Evolutionary conservation across 2,113 vertebrate species (phyloP).

Genomic region (Mus musculus): DNA sequence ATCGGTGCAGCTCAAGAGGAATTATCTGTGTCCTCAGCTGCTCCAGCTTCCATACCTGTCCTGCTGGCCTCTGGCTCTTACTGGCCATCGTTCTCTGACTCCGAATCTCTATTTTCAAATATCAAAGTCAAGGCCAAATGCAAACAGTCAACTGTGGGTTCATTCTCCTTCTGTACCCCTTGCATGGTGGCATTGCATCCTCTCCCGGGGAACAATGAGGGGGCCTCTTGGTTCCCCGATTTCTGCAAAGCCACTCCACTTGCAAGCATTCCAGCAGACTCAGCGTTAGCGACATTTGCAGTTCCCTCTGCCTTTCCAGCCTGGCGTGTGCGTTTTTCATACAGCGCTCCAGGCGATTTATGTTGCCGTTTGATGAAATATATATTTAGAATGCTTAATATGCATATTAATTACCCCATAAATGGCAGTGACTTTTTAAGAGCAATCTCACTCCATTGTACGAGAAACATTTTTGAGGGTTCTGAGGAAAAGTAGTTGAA

Average conservation of each 20-base stretch:
- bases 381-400: constrained; percentile 86
- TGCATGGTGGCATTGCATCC: accelerated
- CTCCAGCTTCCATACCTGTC: accelerated
- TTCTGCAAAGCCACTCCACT: neutral
- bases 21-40: accelerated
- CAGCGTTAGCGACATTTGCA: neutral
- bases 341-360: constrained; percentile 70
- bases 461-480: constrained; percentile 72
- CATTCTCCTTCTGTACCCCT: neutral
- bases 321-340: constrained; percentile 60
- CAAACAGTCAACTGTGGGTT: too few relatives aligned
- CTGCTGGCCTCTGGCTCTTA: neutral
- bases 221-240: constrained; percentile 26
- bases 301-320: constrained; percentile 33
- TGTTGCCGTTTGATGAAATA: constrained; percentile 83
- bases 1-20: neutral
- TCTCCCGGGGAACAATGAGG: neutral
- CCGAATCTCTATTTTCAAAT: neutral
- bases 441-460: constrained; percentile 81
- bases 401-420: constrained; percentile 85
- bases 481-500: constrained; percentile 63
- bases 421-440: constrained; percentile 80
- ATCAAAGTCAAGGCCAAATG: neutral
- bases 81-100: neutral
- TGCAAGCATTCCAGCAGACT: constrained; percentile 38